These are phyloP conservation scores for Loriculus beryllinus DNA, from an alignment of 2,797 vertebrate genomes.

Conservation along the genomic window DNA sequence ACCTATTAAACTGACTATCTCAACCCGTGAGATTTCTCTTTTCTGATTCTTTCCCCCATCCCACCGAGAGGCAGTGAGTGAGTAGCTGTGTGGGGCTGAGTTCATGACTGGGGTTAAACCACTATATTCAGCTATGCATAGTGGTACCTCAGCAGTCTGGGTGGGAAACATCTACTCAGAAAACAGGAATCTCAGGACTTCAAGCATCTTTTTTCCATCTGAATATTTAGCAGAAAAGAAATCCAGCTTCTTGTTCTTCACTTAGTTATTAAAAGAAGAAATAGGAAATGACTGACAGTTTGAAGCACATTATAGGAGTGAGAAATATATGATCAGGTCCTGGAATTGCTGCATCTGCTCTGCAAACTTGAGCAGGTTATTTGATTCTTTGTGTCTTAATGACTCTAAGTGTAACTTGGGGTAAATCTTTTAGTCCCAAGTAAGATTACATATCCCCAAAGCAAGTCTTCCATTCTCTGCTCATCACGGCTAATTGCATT, in stretches of 20 bases:
- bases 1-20: neutral
- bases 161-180: neutral
- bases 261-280: neutral
- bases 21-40: neutral
- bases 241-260: neutral
- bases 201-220: neutral
- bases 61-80: neutral
- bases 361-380: neutral
- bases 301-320: neutral
- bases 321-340: neutral
- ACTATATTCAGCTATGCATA: neutral
- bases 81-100: neutral
- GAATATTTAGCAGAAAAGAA: neutral
- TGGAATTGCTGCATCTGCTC: neutral
- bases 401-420: neutral
- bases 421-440: conserved; percentile 13
- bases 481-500: neutral
- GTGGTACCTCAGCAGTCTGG: neutral
- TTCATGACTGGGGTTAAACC: neutral
- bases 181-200: neutral
- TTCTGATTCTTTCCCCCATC: neutral
- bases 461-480: neutral
- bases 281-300: neutral
- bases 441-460: conserved; percentile 26
- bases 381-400: conserved; percentile 2